Percentiles rank a stretch among this genome's conserved stretches.
Evolutionary conservation across 2,113 vertebrate genomes (phyloP).

Genomic region (Oryzias melastigma): DNA sequence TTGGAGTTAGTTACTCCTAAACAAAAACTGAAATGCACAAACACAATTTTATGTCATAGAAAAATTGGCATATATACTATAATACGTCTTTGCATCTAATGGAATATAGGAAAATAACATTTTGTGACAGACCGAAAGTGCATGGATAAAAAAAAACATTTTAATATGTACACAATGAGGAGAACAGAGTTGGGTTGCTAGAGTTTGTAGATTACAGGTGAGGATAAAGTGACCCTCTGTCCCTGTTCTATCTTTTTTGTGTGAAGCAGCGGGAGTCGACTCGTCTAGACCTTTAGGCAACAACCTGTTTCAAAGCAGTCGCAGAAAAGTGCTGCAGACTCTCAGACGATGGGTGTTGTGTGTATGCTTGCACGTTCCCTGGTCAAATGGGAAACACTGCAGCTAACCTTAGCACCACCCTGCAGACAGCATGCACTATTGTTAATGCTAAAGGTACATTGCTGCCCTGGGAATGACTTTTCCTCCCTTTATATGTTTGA

Average conservation of each 20-base stretch:
- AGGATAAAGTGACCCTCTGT: conserved; percentile 6
- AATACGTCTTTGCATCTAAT: too few relatives aligned
- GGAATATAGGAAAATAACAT: too few relatives aligned
- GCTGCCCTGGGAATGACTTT: conserved; percentile 12
- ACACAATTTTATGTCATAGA: too few relatives aligned
- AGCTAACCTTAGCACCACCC: conserved; percentile 4
- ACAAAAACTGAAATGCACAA: too few relatives aligned
- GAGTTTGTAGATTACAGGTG: conserved; percentile 24
- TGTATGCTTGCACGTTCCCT: conserved; percentile 12
- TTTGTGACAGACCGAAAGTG: too few relatives aligned
- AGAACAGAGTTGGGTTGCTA: too few relatives aligned
- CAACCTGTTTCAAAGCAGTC: conserved; percentile 29
- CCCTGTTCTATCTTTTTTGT: conserved; percentile 25
- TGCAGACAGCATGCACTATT: neutral
- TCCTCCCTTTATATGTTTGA: neutral
- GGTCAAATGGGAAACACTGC: conserved; percentile 32
- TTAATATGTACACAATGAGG: too few relatives aligned
- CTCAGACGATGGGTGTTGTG: conserved; percentile 15
- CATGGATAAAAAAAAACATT: too few relatives aligned
- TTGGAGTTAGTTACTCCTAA: too few relatives aligned
- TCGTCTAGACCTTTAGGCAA: conserved; percentile 57
- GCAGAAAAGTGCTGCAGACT: conserved; percentile 29
- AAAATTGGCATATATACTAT: too few relatives aligned
- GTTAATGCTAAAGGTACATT: conserved; percentile 1
- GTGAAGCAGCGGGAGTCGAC: conserved; percentile 42